Conservation (phyloP, 2,888 invertebrate species). For the Cephalotes varians region DNA sequence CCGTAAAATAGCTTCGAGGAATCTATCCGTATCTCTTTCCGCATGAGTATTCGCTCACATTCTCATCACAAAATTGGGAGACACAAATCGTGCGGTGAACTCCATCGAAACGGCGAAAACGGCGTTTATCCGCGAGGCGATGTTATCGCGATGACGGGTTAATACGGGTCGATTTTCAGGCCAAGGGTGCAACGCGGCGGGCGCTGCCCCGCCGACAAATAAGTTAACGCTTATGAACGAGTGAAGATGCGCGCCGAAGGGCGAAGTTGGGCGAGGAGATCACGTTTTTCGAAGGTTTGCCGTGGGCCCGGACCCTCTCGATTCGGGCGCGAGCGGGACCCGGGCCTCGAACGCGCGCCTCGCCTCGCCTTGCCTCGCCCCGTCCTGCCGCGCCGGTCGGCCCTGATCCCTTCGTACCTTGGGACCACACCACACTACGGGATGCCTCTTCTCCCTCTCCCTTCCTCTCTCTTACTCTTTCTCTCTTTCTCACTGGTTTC, state of each 20-base stretch:
- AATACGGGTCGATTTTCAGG: slow-evolving; percentile 47
- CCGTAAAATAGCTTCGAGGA: not conserved
- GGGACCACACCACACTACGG: slow-evolving; percentile 79
- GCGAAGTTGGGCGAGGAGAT: slow-evolving; percentile 20
- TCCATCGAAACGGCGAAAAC: slow-evolving; percentile 20
- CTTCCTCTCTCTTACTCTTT: slow-evolving; percentile 35
- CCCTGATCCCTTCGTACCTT: slow-evolving; percentile 73
- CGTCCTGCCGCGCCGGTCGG: slow-evolving; percentile 56
- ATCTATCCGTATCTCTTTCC: slow-evolving; percentile 23
- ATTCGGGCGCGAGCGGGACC: slow-evolving; percentile 28
- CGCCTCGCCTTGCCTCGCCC: slow-evolving; percentile 9
- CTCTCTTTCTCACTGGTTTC: slow-evolving; percentile 3
- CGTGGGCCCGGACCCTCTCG: slow-evolving; percentile 20
- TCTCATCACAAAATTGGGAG: not conserved
- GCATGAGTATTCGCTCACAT: not conserved
- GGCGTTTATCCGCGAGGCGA: slow-evolving; percentile 37
- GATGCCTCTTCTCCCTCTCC: slow-evolving; percentile 67
- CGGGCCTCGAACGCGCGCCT: slow-evolving; percentile 51
- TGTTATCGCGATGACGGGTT: slow-evolving; percentile 51
- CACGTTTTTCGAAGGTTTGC: slow-evolving; percentile 40
- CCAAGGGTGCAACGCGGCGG: slow-evolving; percentile 14
- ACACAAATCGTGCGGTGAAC: not conserved
- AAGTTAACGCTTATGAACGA: slow-evolving; percentile 40
- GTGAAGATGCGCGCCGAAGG: slow-evolving; percentile 26
- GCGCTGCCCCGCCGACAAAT: slow-evolving; percentile 40